Evolutionary conservation across 1,140 invertebrate species (phyloP).

Genomic region (Sycophila sp.): DNA sequence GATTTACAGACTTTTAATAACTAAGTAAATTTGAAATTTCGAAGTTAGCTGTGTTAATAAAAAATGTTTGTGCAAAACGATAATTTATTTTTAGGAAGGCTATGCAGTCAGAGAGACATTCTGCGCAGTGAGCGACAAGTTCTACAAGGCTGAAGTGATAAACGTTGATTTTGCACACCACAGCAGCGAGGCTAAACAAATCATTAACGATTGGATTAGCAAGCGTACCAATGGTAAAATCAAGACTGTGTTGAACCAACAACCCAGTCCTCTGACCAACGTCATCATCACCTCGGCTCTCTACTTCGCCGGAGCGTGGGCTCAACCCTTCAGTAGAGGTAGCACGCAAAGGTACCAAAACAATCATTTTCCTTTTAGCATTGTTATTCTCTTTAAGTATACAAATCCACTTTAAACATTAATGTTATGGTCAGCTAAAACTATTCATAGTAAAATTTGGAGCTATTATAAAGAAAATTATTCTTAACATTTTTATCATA

Average conservation of each 20-base stretch:
- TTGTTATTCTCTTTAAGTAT: no score
- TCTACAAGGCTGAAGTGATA: slow-evolving; percentile 69
- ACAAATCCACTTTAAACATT: no score
- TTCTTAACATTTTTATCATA: no score
- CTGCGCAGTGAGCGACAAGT: slow-evolving; percentile 58
- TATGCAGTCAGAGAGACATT: slow-evolving; percentile 69
- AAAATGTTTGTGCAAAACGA: not conserved
- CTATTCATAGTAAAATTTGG: no score
- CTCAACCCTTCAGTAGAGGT: slow-evolving; percentile 70
- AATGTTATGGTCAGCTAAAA: no score
- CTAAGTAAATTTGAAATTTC: no score
- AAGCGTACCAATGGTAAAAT: slow-evolving; percentile 75
- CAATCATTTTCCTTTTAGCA: no score
- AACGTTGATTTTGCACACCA: slow-evolving; percentile 69
- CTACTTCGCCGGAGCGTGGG: slow-evolving; percentile 83
- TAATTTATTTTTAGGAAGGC: slow-evolving; percentile 58
- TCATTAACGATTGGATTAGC: slow-evolving; percentile 76
- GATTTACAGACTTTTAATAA: no score
- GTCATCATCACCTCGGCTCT: slow-evolving; percentile 79
- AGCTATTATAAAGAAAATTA: no score
- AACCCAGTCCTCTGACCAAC: slow-evolving; percentile 66
- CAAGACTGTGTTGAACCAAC: slow-evolving; percentile 66
- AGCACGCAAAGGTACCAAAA: slow-evolving; percentile 70
- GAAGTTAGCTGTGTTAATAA: not conserved
- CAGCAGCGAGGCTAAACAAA: slow-evolving; percentile 55